These are phyloP conservation scores for Gambelia wislizenii DNA, from an alignment of 2,797 vertebrate species.

Conservation along the genomic window DNA sequence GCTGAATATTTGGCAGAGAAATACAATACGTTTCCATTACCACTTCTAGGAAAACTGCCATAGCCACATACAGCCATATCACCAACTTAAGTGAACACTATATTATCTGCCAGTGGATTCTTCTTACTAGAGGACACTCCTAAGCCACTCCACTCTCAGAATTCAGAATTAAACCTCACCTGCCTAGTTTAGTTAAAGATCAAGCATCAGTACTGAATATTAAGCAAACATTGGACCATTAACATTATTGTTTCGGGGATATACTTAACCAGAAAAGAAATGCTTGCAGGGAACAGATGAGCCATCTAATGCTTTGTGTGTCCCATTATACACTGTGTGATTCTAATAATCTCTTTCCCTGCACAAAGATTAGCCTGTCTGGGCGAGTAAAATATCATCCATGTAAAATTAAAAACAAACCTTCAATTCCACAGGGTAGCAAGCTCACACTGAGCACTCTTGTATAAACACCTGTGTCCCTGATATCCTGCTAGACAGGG, in stretches of 20 bases:
- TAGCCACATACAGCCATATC: background rate
- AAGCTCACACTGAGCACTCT: background rate
- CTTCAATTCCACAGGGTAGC: background rate
- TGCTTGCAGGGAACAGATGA: constrained; percentile 2
- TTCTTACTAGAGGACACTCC: background rate
- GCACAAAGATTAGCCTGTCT: constrained; percentile 5
- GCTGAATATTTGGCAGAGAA: background rate
- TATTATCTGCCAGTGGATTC: background rate
- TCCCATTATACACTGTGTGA: background rate
- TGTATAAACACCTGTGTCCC: constrained; percentile 18
- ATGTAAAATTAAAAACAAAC: constrained; percentile 21
- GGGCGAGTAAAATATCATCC: constrained; percentile 8
- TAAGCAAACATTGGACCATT: constrained; percentile 27
- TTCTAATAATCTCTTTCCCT: constrained; percentile 26
- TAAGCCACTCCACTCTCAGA: background rate
- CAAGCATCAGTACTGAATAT: background rate
- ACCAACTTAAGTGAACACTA: background rate
- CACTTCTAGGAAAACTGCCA: background rate
- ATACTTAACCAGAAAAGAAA: constrained; percentile 12
- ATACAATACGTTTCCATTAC: no score
- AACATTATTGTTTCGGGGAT: background rate
- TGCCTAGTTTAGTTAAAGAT: background rate
- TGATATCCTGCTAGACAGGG: constrained; percentile 6
- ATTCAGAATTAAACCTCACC: background rate
- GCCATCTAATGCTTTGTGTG: background rate